Evolutionary conservation across 2,113 vertebrate genomes (phyloP).

Genomic region (Cyanoliseus patagonus): DNA sequence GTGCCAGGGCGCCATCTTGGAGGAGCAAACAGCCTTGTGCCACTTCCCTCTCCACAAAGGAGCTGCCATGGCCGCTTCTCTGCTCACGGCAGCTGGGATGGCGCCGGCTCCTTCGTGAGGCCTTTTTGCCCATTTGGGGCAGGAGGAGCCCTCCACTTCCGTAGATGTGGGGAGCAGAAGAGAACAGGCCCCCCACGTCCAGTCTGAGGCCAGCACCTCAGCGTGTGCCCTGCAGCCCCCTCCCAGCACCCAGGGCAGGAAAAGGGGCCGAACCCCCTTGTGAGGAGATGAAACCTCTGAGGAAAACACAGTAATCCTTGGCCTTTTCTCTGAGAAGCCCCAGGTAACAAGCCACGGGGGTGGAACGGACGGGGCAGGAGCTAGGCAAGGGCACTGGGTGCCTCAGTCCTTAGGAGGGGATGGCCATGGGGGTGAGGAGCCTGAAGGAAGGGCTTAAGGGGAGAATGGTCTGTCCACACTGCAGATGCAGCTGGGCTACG

Average conservation of each 20-base stretch:
- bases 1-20: neutral
- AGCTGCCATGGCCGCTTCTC: rapidly evolving
- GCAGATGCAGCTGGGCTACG: rapidly evolving
- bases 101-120: rapidly evolving
- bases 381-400: rapidly evolving
- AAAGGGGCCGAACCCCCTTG: neutral
- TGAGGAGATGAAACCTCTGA: neutral
- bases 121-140: rapidly evolving
- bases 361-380: rapidly evolving
- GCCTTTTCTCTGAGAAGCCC: neutral
- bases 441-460: rapidly evolving
- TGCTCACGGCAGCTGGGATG: rapidly evolving
- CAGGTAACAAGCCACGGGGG: neutral
- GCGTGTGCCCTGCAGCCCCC: rapidly evolving
- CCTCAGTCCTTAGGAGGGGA: rapidly evolving
- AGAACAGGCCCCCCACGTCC: rapidly evolving
- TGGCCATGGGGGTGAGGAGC: neutral
- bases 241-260: neutral
- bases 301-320: too few species aligned
- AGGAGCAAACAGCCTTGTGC: rapidly evolving
- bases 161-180: rapidly evolving
- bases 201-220: rapidly evolving
- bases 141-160: neutral
- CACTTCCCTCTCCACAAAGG: neutral
- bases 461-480: rapidly evolving